These are phyloP conservation scores for Calephelis virginiensis DNA, from an alignment of 1,140 invertebrate species.

Conservation along the genomic window DNA sequence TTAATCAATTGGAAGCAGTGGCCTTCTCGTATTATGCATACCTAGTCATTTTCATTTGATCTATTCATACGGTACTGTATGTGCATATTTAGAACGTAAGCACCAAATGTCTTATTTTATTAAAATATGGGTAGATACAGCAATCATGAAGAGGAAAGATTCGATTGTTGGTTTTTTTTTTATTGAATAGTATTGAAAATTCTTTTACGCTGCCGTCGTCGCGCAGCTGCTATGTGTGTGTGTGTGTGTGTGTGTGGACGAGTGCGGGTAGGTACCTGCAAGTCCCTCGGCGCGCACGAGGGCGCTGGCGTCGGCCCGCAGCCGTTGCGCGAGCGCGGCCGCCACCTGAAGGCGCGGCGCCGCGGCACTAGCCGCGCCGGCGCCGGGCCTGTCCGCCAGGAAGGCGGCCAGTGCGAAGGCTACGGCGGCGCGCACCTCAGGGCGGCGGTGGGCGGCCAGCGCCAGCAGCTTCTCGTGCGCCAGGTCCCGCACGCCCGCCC, in stretches of 20 bases:
- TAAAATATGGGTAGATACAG: too few relatives aligned
- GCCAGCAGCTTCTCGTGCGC: constrained; percentile 96
- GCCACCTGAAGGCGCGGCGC: constrained; percentile 95
- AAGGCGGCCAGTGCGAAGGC: constrained; percentile 91
- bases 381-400: constrained; percentile 75
- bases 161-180: too few relatives aligned
- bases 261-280: constrained; percentile 43
- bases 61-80: too few relatives aligned
- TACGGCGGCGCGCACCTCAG: constrained; percentile 93
- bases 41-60: too few relatives aligned
- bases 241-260: not conserved
- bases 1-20: too few relatives aligned
- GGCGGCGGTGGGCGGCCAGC: constrained; percentile 88
- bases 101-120: too few relatives aligned
- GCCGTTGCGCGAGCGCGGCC: constrained; percentile 88
- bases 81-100: too few relatives aligned
- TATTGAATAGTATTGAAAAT: too few relatives aligned
- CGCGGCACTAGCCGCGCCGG: constrained; percentile 92
- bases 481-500: constrained; percentile 96
- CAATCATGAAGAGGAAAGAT: too few relatives aligned
- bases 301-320: constrained; percentile 90
- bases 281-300: constrained; percentile 92
- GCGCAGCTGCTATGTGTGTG: not conserved
- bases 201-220: not conserved
- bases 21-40: too few relatives aligned